phyloP scores from a whole-genome alignment of 2,888 invertebrate genomes.

The Pardosa pseudoannulata region DNA sequence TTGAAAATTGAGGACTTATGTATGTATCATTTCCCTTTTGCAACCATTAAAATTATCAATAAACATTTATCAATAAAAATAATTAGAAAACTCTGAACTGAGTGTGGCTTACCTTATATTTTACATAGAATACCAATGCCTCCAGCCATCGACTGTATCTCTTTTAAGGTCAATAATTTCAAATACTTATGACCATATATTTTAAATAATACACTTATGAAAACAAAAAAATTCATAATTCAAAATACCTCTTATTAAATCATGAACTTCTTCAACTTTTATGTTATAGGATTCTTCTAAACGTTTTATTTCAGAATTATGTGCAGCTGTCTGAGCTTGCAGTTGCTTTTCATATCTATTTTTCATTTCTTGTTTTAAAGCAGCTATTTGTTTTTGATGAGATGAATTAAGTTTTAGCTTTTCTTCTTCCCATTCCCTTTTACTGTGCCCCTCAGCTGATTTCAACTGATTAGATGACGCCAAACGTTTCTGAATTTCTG shows the following conservation, averaged over 20 bases:
- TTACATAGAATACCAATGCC: no score
- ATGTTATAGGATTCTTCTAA: conserved; percentile 42
- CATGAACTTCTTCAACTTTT: conserved; percentile 44
- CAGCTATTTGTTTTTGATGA: conserved; percentile 62
- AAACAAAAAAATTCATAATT: no score
- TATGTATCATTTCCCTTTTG: no score
- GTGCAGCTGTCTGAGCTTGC: conserved; percentile 1
- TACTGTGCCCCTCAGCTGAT: neutral
- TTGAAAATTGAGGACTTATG: no score
- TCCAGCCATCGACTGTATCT: no score
- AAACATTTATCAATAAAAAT: no score
- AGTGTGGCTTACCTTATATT: no score
- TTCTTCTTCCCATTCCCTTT: conserved; percentile 40
- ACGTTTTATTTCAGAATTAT: conserved; percentile 23
- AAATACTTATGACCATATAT: no score
- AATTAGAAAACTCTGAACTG: no score
- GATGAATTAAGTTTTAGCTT: conserved; percentile 29
- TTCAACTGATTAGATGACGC: neutral
- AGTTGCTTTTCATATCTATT: conserved; percentile 30
- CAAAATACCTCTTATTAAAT: conserved; percentile 45
- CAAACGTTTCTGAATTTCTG: neutral
- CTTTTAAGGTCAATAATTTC: no score
- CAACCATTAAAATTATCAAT: no score
- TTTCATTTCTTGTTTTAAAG: conserved; percentile 64
- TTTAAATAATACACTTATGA: no score